Base-by-base conservation (phyloP, 1,140 invertebrate genomes). In the Druon quercuslanigerum region DNA sequence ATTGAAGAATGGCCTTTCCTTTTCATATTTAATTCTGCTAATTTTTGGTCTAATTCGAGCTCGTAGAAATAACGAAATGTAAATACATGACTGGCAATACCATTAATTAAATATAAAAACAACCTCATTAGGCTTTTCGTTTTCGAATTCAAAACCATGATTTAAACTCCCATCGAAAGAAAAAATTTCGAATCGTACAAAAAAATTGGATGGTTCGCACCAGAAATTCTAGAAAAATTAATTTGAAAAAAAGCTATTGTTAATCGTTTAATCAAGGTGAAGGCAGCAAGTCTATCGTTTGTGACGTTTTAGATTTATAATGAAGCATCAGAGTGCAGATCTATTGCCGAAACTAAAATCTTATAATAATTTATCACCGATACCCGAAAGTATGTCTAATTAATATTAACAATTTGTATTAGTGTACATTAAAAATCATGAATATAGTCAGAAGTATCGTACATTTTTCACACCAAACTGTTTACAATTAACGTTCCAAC, bases 281-380 rank as follows among this genome's bases (percentile, higher is more conserved):
- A 66, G 60, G 40, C 60, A 40, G 60, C 60, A 40, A 33, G 20
- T 25, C 60, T 33, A 60, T 13, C 14, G 57, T 60, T 60, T 66
- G 60, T 40, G 60, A 66, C 33, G 60, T 66, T 66, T 66, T 66
- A 40, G 60, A 13, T 66, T 66, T 66, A 66, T 14, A 66, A 66
- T 40, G 25, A 66, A 66, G 60, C 60, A 33, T 60, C 25, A 14
- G 60, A 66, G 25, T 60, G 60, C 25, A 66, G 33, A 46, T 66
- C 57, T 25, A 60, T 66, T 66, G 33, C 60, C 33, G 40, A 40
- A 66, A 66, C 20, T 66, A 66, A 66, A 66, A 66, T 66, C 20
- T 40, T n/a, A 66, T n/a, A n/a, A 66, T 66, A 66, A 66, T 66
- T 66, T 66, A 66, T 46, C 25, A 66, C 60, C 60, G 33, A 66